Evolutionary conservation across 2,888 invertebrate genomes (phyloP), one percentile per base, ranked within the genome.

Genomic region (Dastarcus helophoroides): DNA sequence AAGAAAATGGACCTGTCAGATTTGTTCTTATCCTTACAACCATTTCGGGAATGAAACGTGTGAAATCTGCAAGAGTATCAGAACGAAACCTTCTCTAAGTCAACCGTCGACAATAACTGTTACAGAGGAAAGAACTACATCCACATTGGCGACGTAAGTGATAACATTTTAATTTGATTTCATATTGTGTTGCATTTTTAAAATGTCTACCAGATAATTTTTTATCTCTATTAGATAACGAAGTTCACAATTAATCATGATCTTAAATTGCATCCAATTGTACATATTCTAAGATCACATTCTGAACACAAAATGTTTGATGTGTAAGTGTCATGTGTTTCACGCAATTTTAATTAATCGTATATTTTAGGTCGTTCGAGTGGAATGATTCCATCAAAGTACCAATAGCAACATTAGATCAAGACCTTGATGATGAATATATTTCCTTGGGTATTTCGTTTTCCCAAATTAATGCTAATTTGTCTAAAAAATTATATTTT

Each of bases 1-100:
- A 43, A 46, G 83, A 44, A 80, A 83, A 74, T 90, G 90, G 89
- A 84, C 83, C 41, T 90, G 90, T 63, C 69, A 72, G 35, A 80
- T 82, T 59, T 91, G 90, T 62, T 85, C 86, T 56, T 90, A 82
- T 63, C 80, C 84, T 38, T 86, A 85, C 60, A 84, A 89, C 64
- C 79, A 80, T 40, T 70, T 83, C 53, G 80, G 79, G 73, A 76
- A 76, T 39, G 75, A 76, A 26, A 69, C 70, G 44, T 90, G 90
- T 60, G 84, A 84, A 62, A 83, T 84, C 46, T 90, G 90, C 54
- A 77, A 77, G 48, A 75, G 77, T 37, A 64, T 68, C 32, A 64
- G 73, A 36, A 71, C 69, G 35, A 71, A 71, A 13, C 71, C 74
- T 3, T 70, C 72, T 14, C 51, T 73, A 28, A 68, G 72, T 17